Base-by-base conservation (phyloP, 2,113 vertebrate genomes). In the Pachyramphus minor region DNA sequence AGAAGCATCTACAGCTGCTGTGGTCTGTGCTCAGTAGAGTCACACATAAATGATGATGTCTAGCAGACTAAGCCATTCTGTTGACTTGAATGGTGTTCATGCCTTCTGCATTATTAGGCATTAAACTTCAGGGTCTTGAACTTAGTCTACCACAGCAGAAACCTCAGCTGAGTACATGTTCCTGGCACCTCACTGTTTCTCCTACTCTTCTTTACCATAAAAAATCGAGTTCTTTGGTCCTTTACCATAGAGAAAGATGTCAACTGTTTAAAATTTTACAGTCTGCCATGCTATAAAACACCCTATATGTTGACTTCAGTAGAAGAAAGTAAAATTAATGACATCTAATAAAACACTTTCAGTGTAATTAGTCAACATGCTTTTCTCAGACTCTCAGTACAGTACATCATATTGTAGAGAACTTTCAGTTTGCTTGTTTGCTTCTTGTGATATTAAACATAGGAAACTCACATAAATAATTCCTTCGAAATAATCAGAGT, bases 401-500 rank as follows among this genome's bases (percentile, higher is more conserved):
- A 69, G 39, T 68, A 55, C 45, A 50, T 62, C 23, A 58, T 22
- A 10, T 22, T 89, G 22, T 27, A 22, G 31, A 89, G 35, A 84
- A 89, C 15, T 66, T 94, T 75, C 44, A 30, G 5, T 56, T 89
- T 79, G 37, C 20, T 87, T 81, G 63, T 82, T 89, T 47, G 5
- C 42, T 93, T 90, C 31, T 45, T 11, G 3, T 55, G 28, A 12
- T 74, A 68, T 67, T n/a, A 84, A 77, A 88, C 45, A 93, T 12
- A 71, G 31, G 52, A 84, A 93, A 53, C 20, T 66, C 37, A 63
- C 52, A 93, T 80, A 95, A 97, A 91, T 82, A 95, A 87, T 89
- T 88, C 52, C 64, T 90, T 95, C 85, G 88, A 45, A 94, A 93
- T 93, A 95, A 95, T 92, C 73, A 64, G 75, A 96, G 56, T 90